phyloP scores from a whole-genome alignment of 2,113 vertebrate genomes.

The Pyxicephalus adspersus region DNA sequence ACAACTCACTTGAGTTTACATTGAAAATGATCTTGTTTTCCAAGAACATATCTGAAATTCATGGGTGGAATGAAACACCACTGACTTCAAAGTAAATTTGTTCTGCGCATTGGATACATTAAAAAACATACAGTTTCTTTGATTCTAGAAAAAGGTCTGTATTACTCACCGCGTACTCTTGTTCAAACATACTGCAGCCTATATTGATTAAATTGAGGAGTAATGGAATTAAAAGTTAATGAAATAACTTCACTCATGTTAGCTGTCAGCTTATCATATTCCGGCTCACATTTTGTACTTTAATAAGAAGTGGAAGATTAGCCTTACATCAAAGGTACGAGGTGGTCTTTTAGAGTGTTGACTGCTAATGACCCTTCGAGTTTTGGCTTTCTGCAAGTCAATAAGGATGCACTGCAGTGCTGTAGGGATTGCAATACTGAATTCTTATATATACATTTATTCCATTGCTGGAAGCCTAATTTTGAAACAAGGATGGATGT shows the following conservation, averaged over 20 bases:
- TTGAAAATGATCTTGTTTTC: neutral
- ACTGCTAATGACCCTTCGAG: neutral
- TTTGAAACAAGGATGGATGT: too few relatives aligned
- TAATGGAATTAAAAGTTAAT: slow-evolving; percentile 24
- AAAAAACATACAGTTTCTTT: slow-evolving; percentile 16
- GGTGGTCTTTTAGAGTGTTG: neutral
- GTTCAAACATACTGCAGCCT: neutral
- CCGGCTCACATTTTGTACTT: neutral
- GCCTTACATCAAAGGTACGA: neutral
- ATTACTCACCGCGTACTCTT: neutral
- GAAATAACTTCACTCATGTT: neutral
- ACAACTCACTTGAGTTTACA: neutral
- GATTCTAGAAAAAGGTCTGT: neutral
- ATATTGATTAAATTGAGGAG: neutral
- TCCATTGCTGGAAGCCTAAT: too few relatives aligned
- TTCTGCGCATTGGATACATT: neutral
- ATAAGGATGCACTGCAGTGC: too few relatives aligned
- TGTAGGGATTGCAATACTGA: too few relatives aligned
- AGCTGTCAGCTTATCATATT: neutral
- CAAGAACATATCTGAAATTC: neutral
- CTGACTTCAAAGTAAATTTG: slow-evolving; percentile 40
- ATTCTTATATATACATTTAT: too few relatives aligned
- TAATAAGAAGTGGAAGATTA: slow-evolving; percentile 15
- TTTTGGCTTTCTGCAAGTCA: too few relatives aligned
- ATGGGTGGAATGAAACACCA: neutral